Evolutionary conservation across 1,140 invertebrate genomes (phyloP).

Genomic region (Drosophila mauritiana): DNA sequence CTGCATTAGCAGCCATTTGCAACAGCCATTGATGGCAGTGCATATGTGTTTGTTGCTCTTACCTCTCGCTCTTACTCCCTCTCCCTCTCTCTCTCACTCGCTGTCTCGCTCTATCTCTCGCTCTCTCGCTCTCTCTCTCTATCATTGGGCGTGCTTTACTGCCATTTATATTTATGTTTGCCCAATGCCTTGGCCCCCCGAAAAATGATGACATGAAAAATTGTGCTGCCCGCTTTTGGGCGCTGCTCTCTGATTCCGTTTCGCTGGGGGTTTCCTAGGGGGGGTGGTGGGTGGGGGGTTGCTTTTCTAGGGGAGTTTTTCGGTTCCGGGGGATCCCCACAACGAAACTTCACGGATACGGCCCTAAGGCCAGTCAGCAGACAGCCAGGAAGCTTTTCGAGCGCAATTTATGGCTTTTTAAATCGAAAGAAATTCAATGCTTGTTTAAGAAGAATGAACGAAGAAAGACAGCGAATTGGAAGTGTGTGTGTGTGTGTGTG

Average conservation of each 20-base stretch:
- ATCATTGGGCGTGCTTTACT: conserved; percentile 54
- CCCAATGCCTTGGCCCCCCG: conserved; percentile 28
- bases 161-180: conserved; percentile 82
- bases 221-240: conserved; percentile 73
- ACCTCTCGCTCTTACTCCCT: neutral
- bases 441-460: conserved; percentile 66
- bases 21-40: conserved; percentile 68
- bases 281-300: neutral
- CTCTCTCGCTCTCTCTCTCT: neutral
- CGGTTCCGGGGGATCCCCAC: conserved; percentile 11
- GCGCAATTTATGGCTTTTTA: conserved; percentile 75
- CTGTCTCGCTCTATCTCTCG: neutral
- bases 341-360: neutral
- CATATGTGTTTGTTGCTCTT: conserved; percentile 18
- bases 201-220: conserved; percentile 80
- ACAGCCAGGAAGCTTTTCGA: conserved; percentile 41
- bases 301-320: neutral
- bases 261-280: conserved; percentile 5
- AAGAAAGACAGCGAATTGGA: conserved; percentile 9
- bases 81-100: neutral
- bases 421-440: conserved; percentile 79
- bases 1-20: conserved; percentile 81
- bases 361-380: conserved; percentile 37
- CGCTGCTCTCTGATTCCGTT: conserved; percentile 45
- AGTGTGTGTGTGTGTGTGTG: neutral